A percentile compares a stretch with the other conserved stretches of the same genome.
phyloP scores from a whole-genome alignment of 2,797 vertebrate species.

The Poeciliopsis paucimaculata region DNA sequence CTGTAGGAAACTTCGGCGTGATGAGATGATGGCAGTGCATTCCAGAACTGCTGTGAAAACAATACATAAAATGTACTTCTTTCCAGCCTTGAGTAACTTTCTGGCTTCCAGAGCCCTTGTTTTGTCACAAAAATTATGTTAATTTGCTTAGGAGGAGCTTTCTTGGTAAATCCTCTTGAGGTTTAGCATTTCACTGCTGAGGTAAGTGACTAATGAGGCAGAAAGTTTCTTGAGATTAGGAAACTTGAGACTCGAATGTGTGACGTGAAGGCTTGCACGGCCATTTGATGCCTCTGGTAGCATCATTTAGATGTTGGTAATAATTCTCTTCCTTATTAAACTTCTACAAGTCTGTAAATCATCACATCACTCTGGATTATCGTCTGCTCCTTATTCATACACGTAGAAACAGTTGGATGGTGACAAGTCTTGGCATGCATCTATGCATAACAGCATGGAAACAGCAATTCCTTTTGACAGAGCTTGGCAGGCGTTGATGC shows the following conservation, averaged over 20 bases:
- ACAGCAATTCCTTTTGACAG: constrained; percentile 53
- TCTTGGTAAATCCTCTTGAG: constrained; percentile 4
- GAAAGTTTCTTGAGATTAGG: constrained; percentile 32
- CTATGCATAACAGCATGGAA: constrained; percentile 29
- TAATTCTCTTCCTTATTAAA: constrained; percentile 37
- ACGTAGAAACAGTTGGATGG: constrained; percentile 27
- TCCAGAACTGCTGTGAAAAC: constrained; percentile 32
- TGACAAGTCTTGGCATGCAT: constrained; percentile 49
- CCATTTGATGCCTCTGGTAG: constrained; percentile 14
- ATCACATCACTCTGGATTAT: constrained; percentile 40
- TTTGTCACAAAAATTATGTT: constrained; percentile 4
- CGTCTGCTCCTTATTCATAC: constrained; percentile 41
- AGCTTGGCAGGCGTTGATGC: constrained; percentile 48
- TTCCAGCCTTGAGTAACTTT: constrained; percentile 2
- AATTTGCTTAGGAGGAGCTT: background rate
- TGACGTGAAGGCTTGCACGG: constrained; percentile 21
- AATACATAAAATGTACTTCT: constrained; percentile 7
- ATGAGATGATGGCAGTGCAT: constrained; percentile 49
- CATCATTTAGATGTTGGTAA: constrained; percentile 35
- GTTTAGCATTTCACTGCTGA: constrained; percentile 9
- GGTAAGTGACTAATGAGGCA: constrained; percentile 23
- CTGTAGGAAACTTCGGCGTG: constrained; percentile 45
- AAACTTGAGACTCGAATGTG: constrained; percentile 1
- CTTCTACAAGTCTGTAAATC: constrained; percentile 31
- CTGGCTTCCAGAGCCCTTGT: background rate